Base-by-base conservation (phyloP, 2,888 invertebrate genomes). In the Heliconius ismenius region DNA sequence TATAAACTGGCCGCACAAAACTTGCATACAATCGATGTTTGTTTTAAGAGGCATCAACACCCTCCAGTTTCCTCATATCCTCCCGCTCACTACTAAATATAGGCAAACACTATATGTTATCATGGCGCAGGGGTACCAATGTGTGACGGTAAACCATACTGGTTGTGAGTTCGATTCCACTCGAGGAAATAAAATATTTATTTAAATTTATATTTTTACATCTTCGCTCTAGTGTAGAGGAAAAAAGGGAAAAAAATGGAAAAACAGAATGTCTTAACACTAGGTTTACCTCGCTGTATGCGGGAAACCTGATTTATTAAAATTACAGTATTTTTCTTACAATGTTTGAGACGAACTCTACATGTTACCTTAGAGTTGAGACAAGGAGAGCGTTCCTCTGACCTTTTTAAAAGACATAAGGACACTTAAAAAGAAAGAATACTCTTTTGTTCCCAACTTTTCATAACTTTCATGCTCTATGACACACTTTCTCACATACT, bases 11-110 rank as follows among this genome's bases (percentile, higher is more conserved):
- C 26, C 2, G 24, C 2, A 28, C 4, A 18, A 68, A 49, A 68
- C 49, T 68, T 26, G 68, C 18, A 32, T 54, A 28, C 26, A 69
- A 10, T 49, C 28, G 28, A 24, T 15, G 28, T 69, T 69, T 28
- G 39, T 49, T 68, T 28, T 11, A 26, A 68, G 68, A 49, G 49
- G 49, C 49, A 26, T 68, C 68, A 49, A 68, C 49, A 43, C 68
- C 21, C 49, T 49, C 18, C 26, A 26, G 26, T 26, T 68, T 49
- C 26, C 49, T 68, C 49, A 26, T 49, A 68, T 49, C 21, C 68
- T 28, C 43, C 26, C 21, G 28, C 49, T 68, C 4, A 26, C 10
- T 69, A 69, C 49, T 28, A 15, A 28, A 28, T 4, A 21, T 49
- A 26, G 11, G 28, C 28, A 49, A 28, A 54, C 43, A 54, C 49